A percentile compares a stretch with the other conserved stretches of the same genome.
Evolutionary conservation across 1,140 invertebrate genomes (phyloP).

Genomic region (Aradophagus sp.): DNA sequence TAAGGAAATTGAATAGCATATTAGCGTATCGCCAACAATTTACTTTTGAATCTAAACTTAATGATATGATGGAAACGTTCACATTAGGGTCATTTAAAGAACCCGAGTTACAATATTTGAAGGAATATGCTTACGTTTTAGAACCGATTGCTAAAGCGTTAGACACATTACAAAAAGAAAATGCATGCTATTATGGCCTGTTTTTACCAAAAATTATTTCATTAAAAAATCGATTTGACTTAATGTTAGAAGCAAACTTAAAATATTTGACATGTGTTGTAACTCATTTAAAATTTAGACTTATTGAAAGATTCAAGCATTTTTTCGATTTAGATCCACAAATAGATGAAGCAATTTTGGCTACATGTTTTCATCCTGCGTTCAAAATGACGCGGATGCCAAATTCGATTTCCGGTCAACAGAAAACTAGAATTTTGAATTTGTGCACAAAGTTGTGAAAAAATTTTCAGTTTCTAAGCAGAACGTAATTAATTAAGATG

Average conservation of each 20-base stretch:
- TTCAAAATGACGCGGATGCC: slow-evolving; percentile 9
- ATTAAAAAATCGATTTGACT: slow-evolving; percentile 3
- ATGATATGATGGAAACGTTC: slow-evolving; percentile 2
- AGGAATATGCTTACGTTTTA: slow-evolving; percentile 6
- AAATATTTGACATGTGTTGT: background rate
- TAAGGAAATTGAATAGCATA: no score
- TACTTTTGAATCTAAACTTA: slow-evolving; percentile 18
- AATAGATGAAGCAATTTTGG: slow-evolving; percentile 8
- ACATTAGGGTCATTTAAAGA: slow-evolving; percentile 8
- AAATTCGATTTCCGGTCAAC: background rate
- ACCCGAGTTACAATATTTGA: slow-evolving; percentile 12
- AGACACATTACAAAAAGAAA: slow-evolving; percentile 11
- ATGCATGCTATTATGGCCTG: slow-evolving; percentile 12
- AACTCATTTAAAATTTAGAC: background rate
- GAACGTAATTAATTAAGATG: no score
- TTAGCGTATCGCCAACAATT: no score
- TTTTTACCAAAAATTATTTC: slow-evolving; percentile 10
- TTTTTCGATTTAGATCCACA: slow-evolving; percentile 3
- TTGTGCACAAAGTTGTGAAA: background rate
- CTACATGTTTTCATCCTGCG: slow-evolving; percentile 1
- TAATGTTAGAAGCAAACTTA: background rate
- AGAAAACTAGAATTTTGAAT: slow-evolving; percentile 2
- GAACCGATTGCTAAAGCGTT: slow-evolving; percentile 13
- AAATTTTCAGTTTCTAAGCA: no score
- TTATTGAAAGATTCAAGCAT: slow-evolving; percentile 2